These are phyloP conservation scores for Bilobella aurantiaca DNA, from an alignment of 1,140 invertebrate genomes.

Conservation along the genomic window DNA sequence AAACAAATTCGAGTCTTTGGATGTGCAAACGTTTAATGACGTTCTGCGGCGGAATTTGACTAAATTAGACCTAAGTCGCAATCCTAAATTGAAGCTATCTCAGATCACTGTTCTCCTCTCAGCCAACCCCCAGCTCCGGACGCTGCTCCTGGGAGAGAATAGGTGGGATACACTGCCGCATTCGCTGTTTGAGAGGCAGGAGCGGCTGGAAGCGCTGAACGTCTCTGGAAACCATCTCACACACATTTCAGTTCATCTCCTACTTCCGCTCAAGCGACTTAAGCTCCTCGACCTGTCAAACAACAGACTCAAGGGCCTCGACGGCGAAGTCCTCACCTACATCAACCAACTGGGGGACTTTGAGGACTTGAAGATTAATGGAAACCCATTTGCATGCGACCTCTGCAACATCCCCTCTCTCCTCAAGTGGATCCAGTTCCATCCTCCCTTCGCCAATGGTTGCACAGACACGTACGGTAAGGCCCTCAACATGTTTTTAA, in stretches of 20 bases:
- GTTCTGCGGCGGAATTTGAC: conserved; percentile 20
- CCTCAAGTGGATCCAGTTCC: conserved; percentile 24
- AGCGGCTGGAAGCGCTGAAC: conserved; percentile 25
- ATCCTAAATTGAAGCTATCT: conserved; percentile 21
- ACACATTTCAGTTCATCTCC: conserved; percentile 25
- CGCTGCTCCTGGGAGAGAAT: conserved; percentile 25
- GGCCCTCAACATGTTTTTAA: too few species aligned
- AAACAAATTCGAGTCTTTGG: conserved; percentile 35
- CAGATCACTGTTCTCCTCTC: conserved; percentile 19
- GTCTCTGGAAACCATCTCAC: conserved; percentile 24
- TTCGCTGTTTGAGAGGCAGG: conserved; percentile 28
- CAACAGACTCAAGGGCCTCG: conserved; percentile 28
- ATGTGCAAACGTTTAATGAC: conserved; percentile 24
- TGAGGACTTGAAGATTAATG: conserved; percentile 20
- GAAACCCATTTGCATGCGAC: conserved; percentile 31
- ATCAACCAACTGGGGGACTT: conserved; percentile 22
- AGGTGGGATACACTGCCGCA: conserved; percentile 25
- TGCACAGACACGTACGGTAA: conserved; percentile 22
- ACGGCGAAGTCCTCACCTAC: conserved; percentile 16
- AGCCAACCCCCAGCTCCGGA: conserved; percentile 22
- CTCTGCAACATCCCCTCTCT: conserved; percentile 29
- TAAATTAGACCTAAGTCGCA: conserved; percentile 27
- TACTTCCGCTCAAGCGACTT: conserved; percentile 19
- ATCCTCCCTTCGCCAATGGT: conserved; percentile 19
- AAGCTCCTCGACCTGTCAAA: conserved; percentile 24